Percentiles rank a stretch among this genome's conserved stretches.
Conservation (phyloP, 1,140 invertebrate species). For the Artemia franciscana region DNA sequence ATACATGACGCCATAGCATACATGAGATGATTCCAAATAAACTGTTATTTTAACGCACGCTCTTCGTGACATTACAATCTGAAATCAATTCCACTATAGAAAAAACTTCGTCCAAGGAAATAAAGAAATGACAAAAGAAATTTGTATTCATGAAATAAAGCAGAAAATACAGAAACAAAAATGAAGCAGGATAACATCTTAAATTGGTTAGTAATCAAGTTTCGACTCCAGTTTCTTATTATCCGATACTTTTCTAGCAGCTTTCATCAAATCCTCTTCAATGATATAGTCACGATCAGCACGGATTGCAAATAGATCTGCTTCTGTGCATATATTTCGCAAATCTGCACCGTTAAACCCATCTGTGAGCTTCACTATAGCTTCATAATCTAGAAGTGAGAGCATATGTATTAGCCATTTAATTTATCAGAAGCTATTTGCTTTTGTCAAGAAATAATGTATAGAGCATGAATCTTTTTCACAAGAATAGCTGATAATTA, state of each 20-base stretch:
- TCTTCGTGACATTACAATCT: no score
- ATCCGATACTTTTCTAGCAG: slow-evolving; percentile 92
- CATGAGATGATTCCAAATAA: no score
- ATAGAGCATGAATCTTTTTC: no score
- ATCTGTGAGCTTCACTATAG: slow-evolving; percentile 93
- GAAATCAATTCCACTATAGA: no score
- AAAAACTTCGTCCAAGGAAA: no score
- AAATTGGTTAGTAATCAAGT: slow-evolving; percentile 95
- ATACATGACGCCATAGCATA: no score
- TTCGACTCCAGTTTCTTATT: slow-evolving; percentile 99
- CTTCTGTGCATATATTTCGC: slow-evolving; percentile 97
- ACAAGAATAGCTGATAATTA: no score
- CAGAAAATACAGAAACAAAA: slow-evolving; percentile 11
- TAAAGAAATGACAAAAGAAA: no score
- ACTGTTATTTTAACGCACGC: no score
- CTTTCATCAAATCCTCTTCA: slow-evolving; percentile 99
- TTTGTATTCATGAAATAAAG: neutral
- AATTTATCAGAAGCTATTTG: no score
- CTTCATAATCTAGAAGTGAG: slow-evolving; percentile 96
- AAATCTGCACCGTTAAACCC: slow-evolving; percentile 98
- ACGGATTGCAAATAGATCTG: slow-evolving; percentile 90
- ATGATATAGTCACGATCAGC: slow-evolving; percentile 72
- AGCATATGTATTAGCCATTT: no score
- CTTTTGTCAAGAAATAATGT: no score
- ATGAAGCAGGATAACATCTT: slow-evolving; percentile 21